A percentile compares a stretch with the other conserved stretches of the same genome.
Conservation (phyloP, 2,797 vertebrate species). For the Acanthurus lineatus region DNA sequence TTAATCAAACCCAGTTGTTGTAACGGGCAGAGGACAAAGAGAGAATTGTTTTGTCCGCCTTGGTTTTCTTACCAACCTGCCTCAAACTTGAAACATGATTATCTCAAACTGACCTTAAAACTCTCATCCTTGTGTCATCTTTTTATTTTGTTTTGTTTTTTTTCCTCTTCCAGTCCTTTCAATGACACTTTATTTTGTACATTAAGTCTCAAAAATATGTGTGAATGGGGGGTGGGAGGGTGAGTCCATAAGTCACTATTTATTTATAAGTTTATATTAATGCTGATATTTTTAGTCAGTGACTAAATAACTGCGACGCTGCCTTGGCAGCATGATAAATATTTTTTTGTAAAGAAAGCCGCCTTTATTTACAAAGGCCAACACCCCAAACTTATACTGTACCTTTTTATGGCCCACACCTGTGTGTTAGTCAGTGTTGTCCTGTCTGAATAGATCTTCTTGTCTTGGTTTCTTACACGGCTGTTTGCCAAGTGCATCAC, state of each 20-base stretch:
- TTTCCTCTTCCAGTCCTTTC: conserved; percentile 60
- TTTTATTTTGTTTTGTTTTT: conserved; percentile 43
- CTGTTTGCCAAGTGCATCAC: conserved; percentile 72
- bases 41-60: conserved; percentile 26
- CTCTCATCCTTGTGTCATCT: conserved; percentile 35
- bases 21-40: conserved; percentile 52
- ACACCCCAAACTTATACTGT: conserved; percentile 77
- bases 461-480: conserved; percentile 67
- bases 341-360: conserved; percentile 92
- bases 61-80: conserved; percentile 69
- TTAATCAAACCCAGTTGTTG: conserved; percentile 52
- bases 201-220: conserved; percentile 68
- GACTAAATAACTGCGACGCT: conserved; percentile 97
- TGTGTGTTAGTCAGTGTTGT: conserved; percentile 80
- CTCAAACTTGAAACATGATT: conserved; percentile 85
- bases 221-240: conserved; percentile 59
- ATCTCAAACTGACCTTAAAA: conserved; percentile 74
- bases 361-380: conserved; percentile 99
- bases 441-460: conserved; percentile 78
- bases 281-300: conserved; percentile 98
- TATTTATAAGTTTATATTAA: conserved; percentile 95
- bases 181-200: conserved; percentile 79
- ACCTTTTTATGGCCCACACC: conserved; percentile 76
- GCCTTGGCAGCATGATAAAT: conserved; percentile 96
- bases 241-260: conserved; percentile 90